Conservation (phyloP, 2,113 vertebrate species). For the Centropus bengalensis region DNA sequence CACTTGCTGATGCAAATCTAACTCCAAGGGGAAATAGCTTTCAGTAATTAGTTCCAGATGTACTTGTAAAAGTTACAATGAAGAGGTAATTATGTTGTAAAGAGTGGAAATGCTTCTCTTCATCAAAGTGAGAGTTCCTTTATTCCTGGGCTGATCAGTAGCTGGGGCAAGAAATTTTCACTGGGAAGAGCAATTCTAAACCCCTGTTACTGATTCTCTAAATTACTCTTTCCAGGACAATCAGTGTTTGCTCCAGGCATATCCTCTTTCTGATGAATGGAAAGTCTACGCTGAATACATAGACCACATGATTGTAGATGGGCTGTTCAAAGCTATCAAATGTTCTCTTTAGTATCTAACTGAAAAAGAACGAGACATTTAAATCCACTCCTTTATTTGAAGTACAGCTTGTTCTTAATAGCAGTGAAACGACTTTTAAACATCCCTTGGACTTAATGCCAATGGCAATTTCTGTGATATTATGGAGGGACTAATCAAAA, state of each 20-base stretch:
- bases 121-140: slow-evolving; percentile 57
- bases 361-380: slow-evolving; percentile 79
- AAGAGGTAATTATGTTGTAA: slow-evolving; percentile 62
- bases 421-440: slow-evolving; percentile 76
- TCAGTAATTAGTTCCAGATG: slow-evolving; percentile 53
- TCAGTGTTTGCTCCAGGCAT: slow-evolving; percentile 77
- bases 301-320: slow-evolving; percentile 80
- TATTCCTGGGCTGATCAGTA: slow-evolving; percentile 49
- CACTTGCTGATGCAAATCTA: slow-evolving; percentile 41
- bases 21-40: slow-evolving; percentile 33
- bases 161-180: slow-evolving; percentile 47
- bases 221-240: slow-evolving; percentile 80
- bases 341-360: slow-evolving; percentile 81
- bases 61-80: slow-evolving; percentile 53
- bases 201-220: slow-evolving; percentile 56
- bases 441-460: slow-evolving; percentile 75
- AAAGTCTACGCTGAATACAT: slow-evolving; percentile 76
- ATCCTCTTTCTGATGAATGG: slow-evolving; percentile 79
- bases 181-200: slow-evolving; percentile 46
- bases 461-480: slow-evolving; percentile 79
- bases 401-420: slow-evolving; percentile 77
- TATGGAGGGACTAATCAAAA: slow-evolving; percentile 75
- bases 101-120: slow-evolving; percentile 46
- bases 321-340: slow-evolving; percentile 78
- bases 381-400: slow-evolving; percentile 79